A percentile compares a stretch with the other conserved stretches of the same genome.
These are phyloP conservation scores for Chunga burmeisteri DNA, from an alignment of 2,113 vertebrate species.

Conservation along the genomic window DNA sequence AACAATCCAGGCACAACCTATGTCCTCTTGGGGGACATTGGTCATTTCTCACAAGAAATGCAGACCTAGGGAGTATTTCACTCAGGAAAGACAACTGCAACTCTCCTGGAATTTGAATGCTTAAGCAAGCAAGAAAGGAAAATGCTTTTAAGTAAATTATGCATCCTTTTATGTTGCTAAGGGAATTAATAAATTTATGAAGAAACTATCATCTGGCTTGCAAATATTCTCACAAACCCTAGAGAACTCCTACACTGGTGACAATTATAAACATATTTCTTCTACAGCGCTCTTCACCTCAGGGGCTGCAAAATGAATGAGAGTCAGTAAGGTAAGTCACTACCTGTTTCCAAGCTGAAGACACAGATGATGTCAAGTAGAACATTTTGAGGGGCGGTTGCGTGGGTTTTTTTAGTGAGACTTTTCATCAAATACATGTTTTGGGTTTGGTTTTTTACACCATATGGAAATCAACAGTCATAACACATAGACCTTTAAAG, in stretches of 20 bases:
- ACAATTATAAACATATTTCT: not conserved
- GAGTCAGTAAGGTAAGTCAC: not conserved
- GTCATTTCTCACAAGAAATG: not conserved
- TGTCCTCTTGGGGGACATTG: not conserved
- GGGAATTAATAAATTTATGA: not conserved
- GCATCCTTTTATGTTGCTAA: not conserved
- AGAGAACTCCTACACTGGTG: not conserved
- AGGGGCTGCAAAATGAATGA: not conserved
- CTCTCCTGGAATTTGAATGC: not conserved
- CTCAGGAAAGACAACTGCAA: not conserved
- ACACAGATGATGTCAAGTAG: fast-evolving
- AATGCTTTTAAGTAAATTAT: not conserved
- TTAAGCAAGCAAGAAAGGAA: not conserved
- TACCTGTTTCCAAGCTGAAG: not conserved
- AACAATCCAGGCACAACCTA: not conserved
- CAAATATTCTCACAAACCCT: not conserved
- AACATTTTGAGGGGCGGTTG: not conserved
- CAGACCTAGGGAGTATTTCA: not conserved
- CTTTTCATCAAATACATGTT: not conserved
- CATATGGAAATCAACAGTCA: not conserved
- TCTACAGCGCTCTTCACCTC: not conserved
- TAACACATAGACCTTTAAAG: not conserved
- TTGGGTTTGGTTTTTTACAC: not conserved
- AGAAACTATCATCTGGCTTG: not conserved
- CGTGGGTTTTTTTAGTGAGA: not conserved